phyloP scores from a whole-genome alignment of 2,888 invertebrate genomes.

The Esperia sulphurella region DNA sequence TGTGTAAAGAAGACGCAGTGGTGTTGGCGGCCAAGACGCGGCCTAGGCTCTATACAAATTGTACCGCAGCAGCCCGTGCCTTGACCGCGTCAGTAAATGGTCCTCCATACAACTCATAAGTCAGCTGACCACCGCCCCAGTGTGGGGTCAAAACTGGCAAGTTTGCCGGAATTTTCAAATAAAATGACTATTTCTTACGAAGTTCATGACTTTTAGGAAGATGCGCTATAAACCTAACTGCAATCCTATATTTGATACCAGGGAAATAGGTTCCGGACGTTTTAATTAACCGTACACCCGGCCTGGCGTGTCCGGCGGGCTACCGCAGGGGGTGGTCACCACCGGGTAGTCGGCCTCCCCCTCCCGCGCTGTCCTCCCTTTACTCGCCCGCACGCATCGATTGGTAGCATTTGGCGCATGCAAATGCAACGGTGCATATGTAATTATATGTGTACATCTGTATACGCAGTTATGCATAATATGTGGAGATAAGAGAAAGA shows the following conservation, averaged over 20 bases:
- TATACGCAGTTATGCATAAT: background rate
- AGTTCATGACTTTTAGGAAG: too few relatives aligned
- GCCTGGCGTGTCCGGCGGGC: slow-evolving; percentile 18
- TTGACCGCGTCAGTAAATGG: too few relatives aligned
- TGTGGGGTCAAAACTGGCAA: too few relatives aligned
- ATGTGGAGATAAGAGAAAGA: background rate
- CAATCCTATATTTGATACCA: background rate
- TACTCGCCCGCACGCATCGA: slow-evolving; percentile 51
- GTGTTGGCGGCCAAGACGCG: too few relatives aligned
- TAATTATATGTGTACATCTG: background rate
- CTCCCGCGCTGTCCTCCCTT: background rate
- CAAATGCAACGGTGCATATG: slow-evolving; percentile 1
- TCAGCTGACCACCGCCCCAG: too few relatives aligned
- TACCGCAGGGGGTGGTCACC: slow-evolving; percentile 13
- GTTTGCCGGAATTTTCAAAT: too few relatives aligned
- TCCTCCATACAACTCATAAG: too few relatives aligned
- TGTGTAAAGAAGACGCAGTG: too few relatives aligned
- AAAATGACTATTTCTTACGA: too few relatives aligned
- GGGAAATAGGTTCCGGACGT: slow-evolving; percentile 18
- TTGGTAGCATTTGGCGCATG: slow-evolving; percentile 28
- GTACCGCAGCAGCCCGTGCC: too few relatives aligned
- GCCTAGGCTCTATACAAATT: too few relatives aligned
- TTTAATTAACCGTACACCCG: slow-evolving; percentile 47
- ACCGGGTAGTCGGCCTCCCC: background rate
- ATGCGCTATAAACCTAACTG: background rate